Conservation (phyloP, 2,888 invertebrate genomes). For the Stenodera caucasica region DNA sequence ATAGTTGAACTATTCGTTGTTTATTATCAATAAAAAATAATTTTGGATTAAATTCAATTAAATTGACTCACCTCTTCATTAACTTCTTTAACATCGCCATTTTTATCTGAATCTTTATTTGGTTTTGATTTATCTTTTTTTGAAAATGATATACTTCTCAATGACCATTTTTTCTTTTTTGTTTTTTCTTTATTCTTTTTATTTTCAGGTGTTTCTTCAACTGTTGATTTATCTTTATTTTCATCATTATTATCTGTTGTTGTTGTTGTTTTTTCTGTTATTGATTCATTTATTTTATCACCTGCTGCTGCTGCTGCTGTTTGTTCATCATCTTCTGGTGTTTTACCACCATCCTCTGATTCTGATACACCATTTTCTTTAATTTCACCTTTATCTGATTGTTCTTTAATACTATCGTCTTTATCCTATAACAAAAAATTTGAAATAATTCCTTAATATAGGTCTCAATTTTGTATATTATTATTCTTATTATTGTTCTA, state of each 20-base stretch:
- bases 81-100: constrained; percentile 62
- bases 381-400: constrained; percentile 41
- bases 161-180: constrained; percentile 87
- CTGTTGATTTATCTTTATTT: constrained; percentile 55
- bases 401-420: constrained; percentile 48
- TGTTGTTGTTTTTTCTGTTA: constrained; percentile 37
- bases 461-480: too few relatives aligned
- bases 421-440: constrained; percentile 47
- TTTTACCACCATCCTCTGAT: constrained; percentile 44
- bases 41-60: constrained; percentile 10
- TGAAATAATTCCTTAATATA: not conserved
- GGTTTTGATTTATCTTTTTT: constrained; percentile 87
- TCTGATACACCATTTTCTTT: constrained; percentile 53
- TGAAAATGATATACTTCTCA: constrained; percentile 84
- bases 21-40: not conserved
- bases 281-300: constrained; percentile 13
- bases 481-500: not conserved
- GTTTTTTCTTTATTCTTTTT: constrained; percentile 52
- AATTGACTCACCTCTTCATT: constrained; percentile 64
- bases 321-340: constrained; percentile 42
- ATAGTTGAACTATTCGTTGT: not conserved
- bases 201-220: constrained; percentile 42
- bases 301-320: constrained; percentile 32
- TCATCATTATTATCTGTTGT: constrained; percentile 48
- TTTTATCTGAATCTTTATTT: constrained; percentile 65